Base-by-base conservation (phyloP, 2,797 vertebrate species). In the Mastacembelus armatus region DNA sequence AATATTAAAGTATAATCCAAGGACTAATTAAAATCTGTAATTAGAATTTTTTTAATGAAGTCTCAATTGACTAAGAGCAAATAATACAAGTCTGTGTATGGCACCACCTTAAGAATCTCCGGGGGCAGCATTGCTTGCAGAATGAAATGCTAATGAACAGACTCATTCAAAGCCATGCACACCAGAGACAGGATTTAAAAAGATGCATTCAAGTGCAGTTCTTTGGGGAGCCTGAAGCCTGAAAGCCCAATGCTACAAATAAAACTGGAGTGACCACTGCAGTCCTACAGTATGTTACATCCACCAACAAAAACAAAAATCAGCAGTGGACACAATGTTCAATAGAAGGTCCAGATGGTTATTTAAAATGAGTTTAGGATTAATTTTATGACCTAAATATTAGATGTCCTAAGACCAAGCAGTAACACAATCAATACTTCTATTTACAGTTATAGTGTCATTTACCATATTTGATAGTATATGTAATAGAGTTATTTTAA, bases 1-100 rank as follows among this genome's bases (percentile, higher is more conserved):
- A 77, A 84, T 78, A 78, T 67, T 63, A 78, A 85, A 88, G 81
- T 69, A 78, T 71, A 89, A 88, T 87, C 78, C 80, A 86, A 88
- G 44, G 82, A 84, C 78, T 89, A 90, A 92, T 92, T 92, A 92
- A 92, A 92, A 86, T 86, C 73, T 60, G 69, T 92, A 93, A 91
- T 93, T 92, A 87, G 63, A 21, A n/a, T n/a, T 86, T 86, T 89
- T 89, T 78, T 84, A 91, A 91, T 91, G 75, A 90, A 89, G 81
- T 73, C 83, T 86, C 85, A 62, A 77, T 84, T 86, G 86, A 91
- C 87, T 88, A 83, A 81, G 82, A 90, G 77, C 84, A 89, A 91
- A 91, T 91, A 90, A 91, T 85, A 72, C 72, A 80, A 88, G 84
- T 78, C 70, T 85, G 71, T 85, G 59, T 83, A 80, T 69, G 77